These are phyloP conservation scores for Caerostris extrusa DNA, from an alignment of 1,140 invertebrate genomes.

Conservation along the genomic window DNA sequence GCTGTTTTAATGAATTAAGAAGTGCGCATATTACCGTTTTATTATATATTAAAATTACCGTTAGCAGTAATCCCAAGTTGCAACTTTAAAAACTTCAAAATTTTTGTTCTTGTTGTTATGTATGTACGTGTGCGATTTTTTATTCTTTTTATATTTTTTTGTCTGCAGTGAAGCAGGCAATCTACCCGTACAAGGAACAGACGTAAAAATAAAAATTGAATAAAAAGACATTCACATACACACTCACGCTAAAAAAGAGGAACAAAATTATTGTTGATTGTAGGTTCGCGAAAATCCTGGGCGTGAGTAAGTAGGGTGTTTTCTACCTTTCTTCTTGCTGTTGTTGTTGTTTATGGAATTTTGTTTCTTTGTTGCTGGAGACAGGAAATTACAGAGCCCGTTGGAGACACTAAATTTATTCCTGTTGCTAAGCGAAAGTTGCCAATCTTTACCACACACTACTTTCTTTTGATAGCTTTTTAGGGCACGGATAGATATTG, in stretches of 20 bases:
- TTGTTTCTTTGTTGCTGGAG: slow-evolving; percentile 58
- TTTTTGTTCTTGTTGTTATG: too few species aligned
- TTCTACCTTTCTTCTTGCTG: background rate
- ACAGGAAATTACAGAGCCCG: slow-evolving; percentile 44
- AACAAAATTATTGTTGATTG: background rate
- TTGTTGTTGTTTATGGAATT: slow-evolving; percentile 44
- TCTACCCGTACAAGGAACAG: background rate
- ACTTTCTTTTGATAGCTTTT: background rate
- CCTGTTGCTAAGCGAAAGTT: slow-evolving; percentile 29
- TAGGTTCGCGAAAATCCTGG: slow-evolving; percentile 50
- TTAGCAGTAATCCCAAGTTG: slow-evolving; percentile 15
- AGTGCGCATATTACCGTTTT: too few species aligned
- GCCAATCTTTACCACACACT: background rate
- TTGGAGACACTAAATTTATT: slow-evolving; percentile 29
- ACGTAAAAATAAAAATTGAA: background rate
- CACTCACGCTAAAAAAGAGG: too few species aligned
- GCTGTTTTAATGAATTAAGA: too few species aligned
- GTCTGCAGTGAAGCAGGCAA: background rate
- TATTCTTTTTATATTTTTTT: background rate
- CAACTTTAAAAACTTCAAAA: slow-evolving; percentile 42
- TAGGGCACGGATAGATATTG: background rate
- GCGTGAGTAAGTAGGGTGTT: slow-evolving; percentile 14
- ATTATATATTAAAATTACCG: slow-evolving; percentile 69
- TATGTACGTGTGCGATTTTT: too few species aligned
- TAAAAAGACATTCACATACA: background rate